These are phyloP conservation scores for Peromyscus leucopus DNA, from an alignment of 2,113 vertebrate species.

Conservation along the genomic window DNA sequence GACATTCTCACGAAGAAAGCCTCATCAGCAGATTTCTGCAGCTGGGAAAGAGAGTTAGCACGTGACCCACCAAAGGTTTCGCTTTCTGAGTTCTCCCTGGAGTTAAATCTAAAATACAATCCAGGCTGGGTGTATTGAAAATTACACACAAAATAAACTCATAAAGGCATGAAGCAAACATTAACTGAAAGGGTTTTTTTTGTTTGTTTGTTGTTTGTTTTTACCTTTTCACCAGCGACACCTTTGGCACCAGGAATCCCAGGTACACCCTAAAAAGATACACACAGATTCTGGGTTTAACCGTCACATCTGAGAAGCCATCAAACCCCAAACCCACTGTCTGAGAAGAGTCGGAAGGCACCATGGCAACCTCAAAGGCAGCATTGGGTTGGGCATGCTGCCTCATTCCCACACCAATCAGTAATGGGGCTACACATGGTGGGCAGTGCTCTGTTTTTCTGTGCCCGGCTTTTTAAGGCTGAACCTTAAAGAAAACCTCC, in stretches of 20 bases:
- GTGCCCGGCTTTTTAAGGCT: not conserved
- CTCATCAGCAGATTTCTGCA: constrained; percentile 28
- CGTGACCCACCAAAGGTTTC: constrained; percentile 34
- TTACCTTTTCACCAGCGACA: constrained; percentile 93
- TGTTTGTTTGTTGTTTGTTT: not conserved
- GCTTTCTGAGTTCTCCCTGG: constrained; percentile 19
- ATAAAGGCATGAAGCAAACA: constrained; percentile 37
- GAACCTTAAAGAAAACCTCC: constrained; percentile 6
- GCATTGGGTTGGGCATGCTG: not conserved
- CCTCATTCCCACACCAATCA: not conserved
- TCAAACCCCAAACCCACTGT: not conserved
- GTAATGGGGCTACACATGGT: not conserved
- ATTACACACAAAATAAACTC: not conserved
- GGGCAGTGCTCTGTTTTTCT: not conserved
- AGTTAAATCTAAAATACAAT: constrained; percentile 63
- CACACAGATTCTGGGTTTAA: not conserved
- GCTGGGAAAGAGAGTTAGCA: constrained; percentile 26
- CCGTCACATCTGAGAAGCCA: not conserved
- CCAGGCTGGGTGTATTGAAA: constrained; percentile 22
- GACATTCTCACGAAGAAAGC: constrained; percentile 21
- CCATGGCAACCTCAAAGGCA: not conserved
- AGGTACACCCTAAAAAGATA: constrained; percentile 92
- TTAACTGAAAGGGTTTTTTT: not conserved
- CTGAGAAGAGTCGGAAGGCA: no score
- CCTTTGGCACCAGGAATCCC: constrained; percentile 94